Base-by-base conservation (phyloP, 2,888 invertebrate genomes). In the Lordiphosa fenestrarum region DNA sequence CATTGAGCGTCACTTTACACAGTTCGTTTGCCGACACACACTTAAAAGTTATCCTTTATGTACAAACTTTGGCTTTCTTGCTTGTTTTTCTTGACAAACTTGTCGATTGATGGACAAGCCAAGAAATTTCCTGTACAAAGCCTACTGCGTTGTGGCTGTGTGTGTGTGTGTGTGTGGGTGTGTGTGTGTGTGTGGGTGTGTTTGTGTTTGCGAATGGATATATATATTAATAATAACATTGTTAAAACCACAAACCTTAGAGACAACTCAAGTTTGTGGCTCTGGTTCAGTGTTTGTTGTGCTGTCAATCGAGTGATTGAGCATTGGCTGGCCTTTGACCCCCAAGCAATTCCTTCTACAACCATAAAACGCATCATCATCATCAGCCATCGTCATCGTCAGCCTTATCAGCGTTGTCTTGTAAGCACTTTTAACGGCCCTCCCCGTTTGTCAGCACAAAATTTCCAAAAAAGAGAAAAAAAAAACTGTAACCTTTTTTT, bases 281-380 rank as follows among this genome's bases (percentile, higher is more conserved):
- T 51, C 23, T 15, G 51, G 33, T 15, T 50, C 50, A 53, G 53
- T 40, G 58, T 53, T 50, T 61, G 68, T 57, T 62, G 58, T 49
- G 38, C 54, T 73, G 78, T 74, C 82, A 76, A 82, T 81, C 76
- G 71, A 78, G 54, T 82, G 75, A 76, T 82, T 77, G 74, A 82
- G 75, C 72, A 71, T 57, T 60, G 56, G 50, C 37, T 49, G 48
- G 64, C 54, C 64, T 48, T 42, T 53, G 48, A 38, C 53, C 37
- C 36, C 33, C 38, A 41, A 30, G 35, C 44, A 30, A 9, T 12
- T 36, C 23, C 35, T 46, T 38, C 41, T 53, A 36, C n/a, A n/a
- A n/a, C n/a, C n/a, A 41, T 69, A 61, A 53, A 61, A 53, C 37
- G 62, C 47, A 62, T 63, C 62, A 62, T 61, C 61, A 61, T 61